These are phyloP conservation scores for Aurelia aurita DNA, from an alignment of 30 jellyfish, hydroid and myxozoan species.

Conservation along the genomic window DNA sequence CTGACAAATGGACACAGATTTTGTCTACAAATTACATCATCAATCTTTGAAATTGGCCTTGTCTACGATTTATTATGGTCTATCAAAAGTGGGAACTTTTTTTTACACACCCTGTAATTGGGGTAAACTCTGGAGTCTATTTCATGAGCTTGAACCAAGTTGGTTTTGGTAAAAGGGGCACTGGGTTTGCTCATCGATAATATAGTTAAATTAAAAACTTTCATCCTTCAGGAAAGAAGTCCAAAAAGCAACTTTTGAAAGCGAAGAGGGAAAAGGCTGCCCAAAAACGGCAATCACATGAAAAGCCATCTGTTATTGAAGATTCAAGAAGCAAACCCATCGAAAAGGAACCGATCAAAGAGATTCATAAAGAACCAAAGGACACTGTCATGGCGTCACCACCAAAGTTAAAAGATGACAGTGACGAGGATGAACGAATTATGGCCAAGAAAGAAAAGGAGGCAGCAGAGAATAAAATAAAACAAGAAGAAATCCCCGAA, in stretches of 20 bases:
- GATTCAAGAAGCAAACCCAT: slow-evolving; percentile 49
- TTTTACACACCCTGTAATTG: too few species aligned
- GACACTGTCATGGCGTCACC: slow-evolving; percentile 43
- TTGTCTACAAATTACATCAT: too few species aligned
- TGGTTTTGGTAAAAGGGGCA: too few species aligned
- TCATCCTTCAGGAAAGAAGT: slow-evolving; percentile 29
- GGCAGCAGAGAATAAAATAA: slow-evolving; percentile 29
- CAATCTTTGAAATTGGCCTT: too few species aligned
- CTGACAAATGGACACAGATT: too few species aligned
- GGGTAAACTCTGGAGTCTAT: too few species aligned
- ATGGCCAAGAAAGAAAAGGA: slow-evolving; percentile 57
- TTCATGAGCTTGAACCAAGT: too few species aligned
- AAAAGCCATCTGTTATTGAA: slow-evolving; percentile 6
- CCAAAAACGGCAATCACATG: slow-evolving; percentile 27
- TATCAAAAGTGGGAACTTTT: too few species aligned
- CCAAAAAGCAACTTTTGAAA: slow-evolving; percentile 32
- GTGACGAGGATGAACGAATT: slow-evolving; percentile 24
- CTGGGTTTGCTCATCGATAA: too few species aligned
- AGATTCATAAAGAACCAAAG: slow-evolving; percentile 23
- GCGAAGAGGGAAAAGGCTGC: slow-evolving; percentile 23
- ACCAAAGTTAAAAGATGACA: slow-evolving; percentile 26
- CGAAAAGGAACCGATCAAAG: slow-evolving; percentile 20
- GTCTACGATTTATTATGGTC: too few species aligned
- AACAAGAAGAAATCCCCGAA: slow-evolving; percentile 33
- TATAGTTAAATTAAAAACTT: too few species aligned